Percentiles rank a stretch among this genome's conserved stretches.
phyloP scores from a whole-genome alignment of 2,888 invertebrate genomes.

The Ochlodes sylvanus region DNA sequence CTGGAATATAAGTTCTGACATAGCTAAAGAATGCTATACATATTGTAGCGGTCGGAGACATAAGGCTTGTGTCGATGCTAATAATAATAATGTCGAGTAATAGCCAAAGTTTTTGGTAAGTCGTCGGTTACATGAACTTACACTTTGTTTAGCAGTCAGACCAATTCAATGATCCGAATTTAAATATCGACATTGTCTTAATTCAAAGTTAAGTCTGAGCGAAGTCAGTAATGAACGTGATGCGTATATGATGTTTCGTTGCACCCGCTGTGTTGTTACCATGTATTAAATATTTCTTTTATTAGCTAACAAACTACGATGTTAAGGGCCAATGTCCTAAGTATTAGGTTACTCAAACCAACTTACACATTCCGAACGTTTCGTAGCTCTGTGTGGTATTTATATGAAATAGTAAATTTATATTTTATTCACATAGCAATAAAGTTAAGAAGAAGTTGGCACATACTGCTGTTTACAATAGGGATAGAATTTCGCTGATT shows the following conservation, averaged over 20 bases:
- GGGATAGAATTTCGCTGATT: constrained; percentile 28
- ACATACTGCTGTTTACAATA: constrained; percentile 13
- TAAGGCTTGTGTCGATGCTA: too few relatives aligned
- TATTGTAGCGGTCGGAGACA: too few relatives aligned
- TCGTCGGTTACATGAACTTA: too few relatives aligned
- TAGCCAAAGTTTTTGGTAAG: too few relatives aligned
- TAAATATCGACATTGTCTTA: too few relatives aligned
- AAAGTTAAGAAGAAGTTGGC: not conserved
- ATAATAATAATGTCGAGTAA: too few relatives aligned
- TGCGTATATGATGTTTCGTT: too few relatives aligned
- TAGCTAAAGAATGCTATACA: not conserved
- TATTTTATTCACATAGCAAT: not conserved
- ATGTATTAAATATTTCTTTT: not conserved
- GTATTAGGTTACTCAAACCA: constrained; percentile 27
- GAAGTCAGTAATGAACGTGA: too few relatives aligned
- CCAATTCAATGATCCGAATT: too few relatives aligned
- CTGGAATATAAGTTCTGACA: not conserved
- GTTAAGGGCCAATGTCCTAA: constrained; percentile 23
- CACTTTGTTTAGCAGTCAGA: too few relatives aligned
- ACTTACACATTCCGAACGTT: constrained; percentile 18
- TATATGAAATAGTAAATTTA: not conserved
- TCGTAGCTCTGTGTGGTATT: constrained; percentile 10
- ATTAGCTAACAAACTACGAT: not conserved
- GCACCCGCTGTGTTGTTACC: too few relatives aligned
- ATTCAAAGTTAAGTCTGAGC: too few relatives aligned